Conservation (phyloP, 2,797 vertebrate genomes). For the Argyrosomus regius region DNA sequence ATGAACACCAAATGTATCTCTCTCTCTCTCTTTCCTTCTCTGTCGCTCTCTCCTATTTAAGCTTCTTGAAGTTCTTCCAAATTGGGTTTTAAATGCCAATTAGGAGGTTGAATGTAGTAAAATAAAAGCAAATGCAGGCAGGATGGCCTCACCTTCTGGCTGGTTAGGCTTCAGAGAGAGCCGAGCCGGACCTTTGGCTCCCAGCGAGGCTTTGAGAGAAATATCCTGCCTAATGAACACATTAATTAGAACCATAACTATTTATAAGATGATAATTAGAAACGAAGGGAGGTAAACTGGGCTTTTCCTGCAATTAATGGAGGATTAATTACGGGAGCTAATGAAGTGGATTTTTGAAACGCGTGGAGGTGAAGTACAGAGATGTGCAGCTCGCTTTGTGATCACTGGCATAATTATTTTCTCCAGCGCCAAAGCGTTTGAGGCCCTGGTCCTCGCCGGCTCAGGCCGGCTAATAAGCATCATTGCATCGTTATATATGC, state of each 20-base stretch:
- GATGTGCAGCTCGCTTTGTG: constrained; percentile 97
- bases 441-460: constrained; percentile 88
- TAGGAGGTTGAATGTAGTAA: constrained; percentile 99
- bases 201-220: constrained; percentile 98
- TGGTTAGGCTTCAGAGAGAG: constrained; percentile 98
- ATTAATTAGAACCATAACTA: constrained; percentile 99
- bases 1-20: constrained; percentile 86
- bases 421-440: constrained; percentile 92
- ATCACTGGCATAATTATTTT: constrained; percentile 98
- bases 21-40: constrained; percentile 69
- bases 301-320: constrained; percentile 99
- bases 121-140: constrained; percentile 99
- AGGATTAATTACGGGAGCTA: constrained; percentile 99
- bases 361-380: constrained; percentile 99
- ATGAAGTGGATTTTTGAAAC: constrained; percentile 99
- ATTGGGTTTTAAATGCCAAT: constrained; percentile 99
- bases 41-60: constrained; percentile 87
- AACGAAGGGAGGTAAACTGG: constrained; percentile 99
- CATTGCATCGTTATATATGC: constrained; percentile 99
- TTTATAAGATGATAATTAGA: constrained; percentile 99
- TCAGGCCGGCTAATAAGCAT: constrained; percentile 97
- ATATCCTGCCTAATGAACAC: constrained; percentile 99
- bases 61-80: constrained; percentile 99
- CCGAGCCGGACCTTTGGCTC: constrained; percentile 97
- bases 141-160: constrained; percentile 99